Evolutionary conservation across 1,140 invertebrate genomes (phyloP).

Genomic region (Zaprionus kolodkinae): DNA sequence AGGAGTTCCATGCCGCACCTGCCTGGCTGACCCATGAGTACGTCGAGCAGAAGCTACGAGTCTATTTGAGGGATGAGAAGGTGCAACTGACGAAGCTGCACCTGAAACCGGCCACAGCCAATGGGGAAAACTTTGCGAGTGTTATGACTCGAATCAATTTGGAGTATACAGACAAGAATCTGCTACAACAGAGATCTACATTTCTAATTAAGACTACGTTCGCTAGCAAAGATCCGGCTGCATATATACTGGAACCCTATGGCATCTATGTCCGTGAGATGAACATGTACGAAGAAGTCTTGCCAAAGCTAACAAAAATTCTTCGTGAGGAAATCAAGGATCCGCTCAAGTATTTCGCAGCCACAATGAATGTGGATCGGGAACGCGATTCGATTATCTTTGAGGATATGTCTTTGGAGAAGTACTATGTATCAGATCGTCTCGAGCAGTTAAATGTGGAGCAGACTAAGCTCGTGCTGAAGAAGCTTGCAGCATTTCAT

Average conservation of each 20-base stretch:
- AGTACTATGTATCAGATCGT: conserved; percentile 85
- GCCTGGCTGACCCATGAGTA: conserved; percentile 66
- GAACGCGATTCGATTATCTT: conserved; percentile 58
- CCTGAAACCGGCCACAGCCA: conserved; percentile 51
- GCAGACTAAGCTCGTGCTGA: conserved; percentile 84
- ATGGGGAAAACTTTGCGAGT: conserved; percentile 78
- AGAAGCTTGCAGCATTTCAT: conserved; percentile 86
- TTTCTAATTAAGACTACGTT: conserved; percentile 66
- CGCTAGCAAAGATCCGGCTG: conserved; percentile 45
- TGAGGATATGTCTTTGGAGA: conserved; percentile 82
- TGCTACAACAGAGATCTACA: not conserved
- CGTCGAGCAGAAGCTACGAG: conserved; percentile 53
- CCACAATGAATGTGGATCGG: conserved; percentile 67
- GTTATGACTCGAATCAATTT: conserved; percentile 64
- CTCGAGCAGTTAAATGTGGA: conserved; percentile 84
- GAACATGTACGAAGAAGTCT: conserved; percentile 64
- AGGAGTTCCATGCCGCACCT: conserved; percentile 28
- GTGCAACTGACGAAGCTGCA: conserved; percentile 43
- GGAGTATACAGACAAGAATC: conserved; percentile 32
- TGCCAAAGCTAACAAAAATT: conserved; percentile 59
- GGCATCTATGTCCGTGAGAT: conserved; percentile 66
- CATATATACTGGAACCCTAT: conserved; percentile 50
- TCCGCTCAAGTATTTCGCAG: conserved; percentile 64
- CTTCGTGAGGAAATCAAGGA: conserved; percentile 52
- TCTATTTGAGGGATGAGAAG: conserved; percentile 50